Evolutionary conservation across 1,140 invertebrate species (phyloP).

Genomic region (Drepana arcuata): DNA sequence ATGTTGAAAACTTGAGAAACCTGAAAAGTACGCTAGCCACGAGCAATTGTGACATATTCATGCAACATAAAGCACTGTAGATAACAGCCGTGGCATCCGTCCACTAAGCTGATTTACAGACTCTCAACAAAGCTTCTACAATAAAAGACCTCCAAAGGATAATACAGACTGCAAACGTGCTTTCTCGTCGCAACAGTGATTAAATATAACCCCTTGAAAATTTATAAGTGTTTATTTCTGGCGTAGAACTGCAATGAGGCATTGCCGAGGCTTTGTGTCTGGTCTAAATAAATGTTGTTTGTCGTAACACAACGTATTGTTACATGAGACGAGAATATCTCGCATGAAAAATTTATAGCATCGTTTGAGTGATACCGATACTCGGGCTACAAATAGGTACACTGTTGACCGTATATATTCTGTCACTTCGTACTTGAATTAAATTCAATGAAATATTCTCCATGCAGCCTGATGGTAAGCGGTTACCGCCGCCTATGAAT

Average conservation of each 20-base stretch:
- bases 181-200: constrained; percentile 50
- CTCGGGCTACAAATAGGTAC: constrained; percentile 16
- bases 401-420: too few species aligned
- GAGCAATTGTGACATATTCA: constrained; percentile 37
- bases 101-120: constrained; percentile 62
- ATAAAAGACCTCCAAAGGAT: constrained; percentile 54
- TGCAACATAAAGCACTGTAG: constrained; percentile 38
- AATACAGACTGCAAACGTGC: constrained; percentile 54
- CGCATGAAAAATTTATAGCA: constrained; percentile 39
- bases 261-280: constrained; percentile 33
- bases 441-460: too few species aligned
- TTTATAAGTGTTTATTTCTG: constrained; percentile 65
- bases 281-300: constrained; percentile 50
- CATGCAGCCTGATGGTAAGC: too few species aligned
- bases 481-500: too few species aligned
- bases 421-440: too few species aligned
- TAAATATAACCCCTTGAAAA: constrained; percentile 58
- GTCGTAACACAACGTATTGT: constrained; percentile 46
- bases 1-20: too few species aligned
- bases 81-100: constrained; percentile 47
- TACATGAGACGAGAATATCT: constrained; percentile 31
- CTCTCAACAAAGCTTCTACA: constrained; percentile 38
- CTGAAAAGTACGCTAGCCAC: too few species aligned
- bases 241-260: constrained; percentile 19
- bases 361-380: constrained; percentile 20